Evolutionary conservation across 2,797 vertebrate species (phyloP).

Genomic region (Gymnothorax javanicus): DNA sequence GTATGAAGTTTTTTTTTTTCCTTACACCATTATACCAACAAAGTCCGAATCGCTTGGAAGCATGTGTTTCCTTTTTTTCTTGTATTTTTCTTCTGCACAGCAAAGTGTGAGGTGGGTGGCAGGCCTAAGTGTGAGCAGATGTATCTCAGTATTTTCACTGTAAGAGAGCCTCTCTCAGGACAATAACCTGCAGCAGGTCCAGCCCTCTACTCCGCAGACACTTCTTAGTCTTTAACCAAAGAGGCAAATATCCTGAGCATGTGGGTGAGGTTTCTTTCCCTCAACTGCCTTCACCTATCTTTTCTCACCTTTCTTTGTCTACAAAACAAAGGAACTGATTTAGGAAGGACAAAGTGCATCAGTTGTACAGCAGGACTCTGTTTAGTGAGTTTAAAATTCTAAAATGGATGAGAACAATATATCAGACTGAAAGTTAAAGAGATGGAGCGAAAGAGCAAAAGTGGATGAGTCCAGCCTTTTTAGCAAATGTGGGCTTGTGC

Average conservation of each 20-base stretch:
- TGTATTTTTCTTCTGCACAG: slow-evolving; percentile 32
- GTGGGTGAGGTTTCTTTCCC: slow-evolving; percentile 36
- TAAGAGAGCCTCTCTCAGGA: slow-evolving; percentile 69
- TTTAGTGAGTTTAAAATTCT: slow-evolving; percentile 56
- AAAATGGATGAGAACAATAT: slow-evolving; percentile 55
- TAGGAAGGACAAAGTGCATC: slow-evolving; percentile 57
- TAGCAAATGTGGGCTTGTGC: background rate
- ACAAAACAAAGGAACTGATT: slow-evolving; percentile 34
- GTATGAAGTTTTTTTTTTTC: background rate
- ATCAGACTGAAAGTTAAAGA: slow-evolving; percentile 55
- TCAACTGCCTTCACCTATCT: slow-evolving; percentile 17
- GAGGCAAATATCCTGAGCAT: slow-evolving; percentile 56
- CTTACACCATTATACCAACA: background rate
- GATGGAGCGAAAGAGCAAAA: slow-evolving; percentile 34
- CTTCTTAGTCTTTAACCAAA: slow-evolving; percentile 58
- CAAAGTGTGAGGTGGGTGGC: slow-evolving; percentile 40
- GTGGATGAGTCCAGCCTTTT: slow-evolving; percentile 27
- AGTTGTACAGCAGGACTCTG: slow-evolving; percentile 69
- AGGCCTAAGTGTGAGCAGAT: slow-evolving; percentile 75
- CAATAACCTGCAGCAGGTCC: slow-evolving; percentile 80
- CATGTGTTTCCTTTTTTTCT: background rate
- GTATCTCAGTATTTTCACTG: slow-evolving; percentile 80
- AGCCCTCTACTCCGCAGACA: slow-evolving; percentile 67
- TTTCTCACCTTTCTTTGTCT: slow-evolving; percentile 12
- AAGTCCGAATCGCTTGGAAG: background rate